Conservation (phyloP, 2,888 invertebrate species). For the Entomobrya multifasciata region DNA sequence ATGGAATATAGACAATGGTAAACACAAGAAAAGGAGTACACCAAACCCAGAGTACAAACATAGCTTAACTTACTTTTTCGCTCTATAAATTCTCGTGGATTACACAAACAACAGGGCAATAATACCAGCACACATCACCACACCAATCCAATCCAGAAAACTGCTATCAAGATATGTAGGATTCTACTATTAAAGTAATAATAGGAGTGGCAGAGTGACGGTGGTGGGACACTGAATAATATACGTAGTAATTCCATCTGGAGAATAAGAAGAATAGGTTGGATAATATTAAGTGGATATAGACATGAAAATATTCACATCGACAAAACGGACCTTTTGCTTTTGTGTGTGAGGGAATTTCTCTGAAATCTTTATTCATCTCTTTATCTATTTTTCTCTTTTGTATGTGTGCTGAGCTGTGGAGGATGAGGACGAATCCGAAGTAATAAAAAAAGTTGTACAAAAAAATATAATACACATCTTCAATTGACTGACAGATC, state of each 20-base stretch:
- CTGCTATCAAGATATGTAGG: neutral
- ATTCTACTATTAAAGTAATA: neutral
- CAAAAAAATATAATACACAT: conserved; percentile 46
- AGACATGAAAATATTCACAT: neutral
- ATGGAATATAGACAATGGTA: conserved; percentile 5
- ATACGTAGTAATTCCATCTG: too few species aligned
- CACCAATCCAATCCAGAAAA: neutral
- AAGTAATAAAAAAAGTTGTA: conserved; percentile 3
- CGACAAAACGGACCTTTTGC: conserved; percentile 6
- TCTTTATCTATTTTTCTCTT: neutral
- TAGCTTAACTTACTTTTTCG: conserved; percentile 60
- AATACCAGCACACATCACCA: conserved; percentile 15
- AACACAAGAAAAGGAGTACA: neutral
- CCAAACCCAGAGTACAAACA: conserved; percentile 20
- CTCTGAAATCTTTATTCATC: conserved; percentile 9
- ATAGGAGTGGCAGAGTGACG: too few species aligned
- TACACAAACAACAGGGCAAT: conserved; percentile 36
- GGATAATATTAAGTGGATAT: neutral
- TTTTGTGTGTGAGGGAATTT: neutral
- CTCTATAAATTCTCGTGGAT: conserved; percentile 66
- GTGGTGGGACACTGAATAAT: neutral
- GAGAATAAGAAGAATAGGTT: too few species aligned
- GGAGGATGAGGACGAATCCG: neutral
- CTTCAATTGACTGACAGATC: conserved; percentile 65
- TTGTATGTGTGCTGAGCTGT: neutral